phyloP scores from a whole-genome alignment of 2,797 vertebrate species.

The Columba guinea region DNA sequence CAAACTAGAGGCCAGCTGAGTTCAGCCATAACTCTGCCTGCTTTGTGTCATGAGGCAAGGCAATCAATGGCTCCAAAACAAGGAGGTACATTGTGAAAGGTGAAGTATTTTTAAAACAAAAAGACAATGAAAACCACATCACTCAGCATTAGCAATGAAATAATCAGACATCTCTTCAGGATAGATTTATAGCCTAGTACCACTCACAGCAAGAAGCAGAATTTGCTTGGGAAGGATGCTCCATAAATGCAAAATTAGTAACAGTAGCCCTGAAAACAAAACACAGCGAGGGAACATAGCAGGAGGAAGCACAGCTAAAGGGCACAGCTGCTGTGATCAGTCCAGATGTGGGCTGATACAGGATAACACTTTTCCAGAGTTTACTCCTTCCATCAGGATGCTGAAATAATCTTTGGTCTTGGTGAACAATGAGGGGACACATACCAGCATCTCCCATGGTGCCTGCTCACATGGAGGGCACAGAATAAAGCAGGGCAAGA shows the following conservation, averaged over 20 bases:
- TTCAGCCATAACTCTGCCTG: neutral
- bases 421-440: neutral
- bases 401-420: neutral
- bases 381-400: neutral
- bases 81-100: neutral
- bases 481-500: neutral
- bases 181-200: neutral
- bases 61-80: neutral
- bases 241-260: slow-evolving; percentile 6
- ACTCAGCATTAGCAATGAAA: neutral
- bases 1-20: neutral
- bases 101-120: neutral
- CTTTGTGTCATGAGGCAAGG: neutral
- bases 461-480: neutral
- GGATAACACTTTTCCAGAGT: neutral
- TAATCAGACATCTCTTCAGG: neutral
- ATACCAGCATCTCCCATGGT: neutral
- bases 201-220: neutral
- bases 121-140: neutral
- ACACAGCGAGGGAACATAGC: neutral
- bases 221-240: neutral
- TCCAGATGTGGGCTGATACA: neutral
- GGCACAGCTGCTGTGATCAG: neutral
- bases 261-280: neutral
- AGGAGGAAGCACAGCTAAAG: neutral